Evolutionary conservation across 2,888 invertebrate species (phyloP).

Genomic region (Imbricaverruca yamaguchii): DNA sequence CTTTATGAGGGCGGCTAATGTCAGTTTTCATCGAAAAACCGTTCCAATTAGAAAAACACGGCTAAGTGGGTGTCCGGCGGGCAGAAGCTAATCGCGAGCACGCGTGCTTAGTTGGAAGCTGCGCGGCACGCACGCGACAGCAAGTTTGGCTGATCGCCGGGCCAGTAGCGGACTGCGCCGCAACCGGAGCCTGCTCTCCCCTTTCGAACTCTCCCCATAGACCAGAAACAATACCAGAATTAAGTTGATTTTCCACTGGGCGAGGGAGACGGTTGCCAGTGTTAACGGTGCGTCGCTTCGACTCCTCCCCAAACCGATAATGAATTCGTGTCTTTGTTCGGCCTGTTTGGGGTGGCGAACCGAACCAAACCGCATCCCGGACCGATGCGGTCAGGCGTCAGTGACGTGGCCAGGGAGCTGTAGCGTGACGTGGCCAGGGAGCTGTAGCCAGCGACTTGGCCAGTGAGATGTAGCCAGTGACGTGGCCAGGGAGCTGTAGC

Average conservation of each 20-base stretch:
- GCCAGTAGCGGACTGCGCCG: not conserved
- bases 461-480: no score
- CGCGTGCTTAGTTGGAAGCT: not conserved
- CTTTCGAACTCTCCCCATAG: not conserved
- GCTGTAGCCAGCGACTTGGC: no score
- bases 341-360: not conserved
- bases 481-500: no score
- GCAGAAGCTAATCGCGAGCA: not conserved
- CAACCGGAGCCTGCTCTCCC: not conserved
- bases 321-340: constrained; percentile 13
- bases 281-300: not conserved
- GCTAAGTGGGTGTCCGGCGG: not conserved
- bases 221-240: constrained; percentile 16
- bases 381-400: no score
- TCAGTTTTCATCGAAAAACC: constrained; percentile 16
- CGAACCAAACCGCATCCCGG: no score
- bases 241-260: not conserved
- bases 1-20: not conserved
- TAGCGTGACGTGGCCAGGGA: no score
- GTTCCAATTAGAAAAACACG: constrained; percentile 18
- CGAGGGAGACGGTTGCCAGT: not conserved
- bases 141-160: not conserved
- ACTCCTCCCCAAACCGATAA: constrained; percentile 7
- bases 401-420: no score
- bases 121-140: not conserved